Evolutionary conservation across 2,113 vertebrate species (phyloP), one percentile per base, ranked within the genome.

Genomic region (Origma solitaria): DNA sequence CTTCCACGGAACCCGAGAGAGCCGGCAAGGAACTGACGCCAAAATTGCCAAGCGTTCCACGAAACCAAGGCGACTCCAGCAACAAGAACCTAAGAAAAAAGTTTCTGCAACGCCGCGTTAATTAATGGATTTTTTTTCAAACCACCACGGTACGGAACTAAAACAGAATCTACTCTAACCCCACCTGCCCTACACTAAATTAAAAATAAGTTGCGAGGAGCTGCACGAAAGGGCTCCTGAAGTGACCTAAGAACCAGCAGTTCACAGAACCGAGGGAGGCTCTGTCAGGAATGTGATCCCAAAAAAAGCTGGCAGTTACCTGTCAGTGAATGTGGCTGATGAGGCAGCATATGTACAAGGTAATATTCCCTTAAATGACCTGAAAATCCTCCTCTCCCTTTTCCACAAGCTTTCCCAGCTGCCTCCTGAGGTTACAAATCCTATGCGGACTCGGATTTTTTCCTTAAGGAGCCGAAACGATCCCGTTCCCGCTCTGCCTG

Each of bases 341-440:
- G 69, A 92, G 88, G 95, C 91, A 95, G 92, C 86, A 62, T 82
- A 75, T 30, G 22, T 15, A 65, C 84, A 77, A 51, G 88, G 53
- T 19, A 82, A n/a, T 7, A 76, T 78, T 87, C 86, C 86, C 83
- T 86, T 71, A 61, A 92, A 61, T 58, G 72, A 93, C 90, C 90
- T 93, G 94, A 87, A 96, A 61, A 80, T 3, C 31, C 44, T 65
- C 69, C 33, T 30, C 73, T 62, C 62, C 68, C 68, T 77, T 31
- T 33, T 11, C 72, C 42, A 19, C 9, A 31, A n/a, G 79, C 58
- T 61, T 58, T 54, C 82, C 91, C 70, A 38, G 15, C 33, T 54
- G 77, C 76, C 47, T 86, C 90, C 94, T n/a, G 72, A 94, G 68
- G 40, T 57, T 30, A 40, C 16, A 20, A 42, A 80, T 27, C 83